These are phyloP conservation scores for Augochlora pura DNA, from an alignment of 1,140 invertebrate genomes.

Conservation along the genomic window DNA sequence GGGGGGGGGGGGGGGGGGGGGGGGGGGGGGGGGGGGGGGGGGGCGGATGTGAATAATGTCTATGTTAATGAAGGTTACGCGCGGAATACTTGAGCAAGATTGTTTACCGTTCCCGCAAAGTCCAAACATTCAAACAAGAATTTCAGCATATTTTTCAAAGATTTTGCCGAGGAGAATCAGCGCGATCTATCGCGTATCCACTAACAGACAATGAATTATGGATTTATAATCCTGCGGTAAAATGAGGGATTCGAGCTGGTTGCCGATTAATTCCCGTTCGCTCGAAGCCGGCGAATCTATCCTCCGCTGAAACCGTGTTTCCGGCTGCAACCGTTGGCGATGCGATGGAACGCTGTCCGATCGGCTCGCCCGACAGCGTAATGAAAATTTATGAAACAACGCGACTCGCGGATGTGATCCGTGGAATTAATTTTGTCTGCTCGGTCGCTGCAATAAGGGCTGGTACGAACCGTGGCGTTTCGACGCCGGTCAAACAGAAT, in stretches of 20 bases:
- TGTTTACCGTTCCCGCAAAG: too few species aligned
- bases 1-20: too few species aligned
- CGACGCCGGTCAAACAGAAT: conserved; percentile 4
- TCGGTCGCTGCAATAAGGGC: background rate
- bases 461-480: background rate
- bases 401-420: background rate
- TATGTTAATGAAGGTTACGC: too few species aligned
- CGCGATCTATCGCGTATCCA: conserved; percentile 5
- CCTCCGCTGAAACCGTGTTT: background rate
- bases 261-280: conserved; percentile 15
- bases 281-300: background rate
- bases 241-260: background rate
- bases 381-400: background rate
- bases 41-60: too few species aligned
- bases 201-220: conserved; percentile 43
- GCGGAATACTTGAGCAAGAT: too few species aligned
- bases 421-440: background rate
- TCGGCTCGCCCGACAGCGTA: background rate
- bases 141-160: too few species aligned
- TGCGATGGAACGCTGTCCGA: background rate
- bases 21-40: too few species aligned
- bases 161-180: background rate
- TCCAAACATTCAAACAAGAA: too few species aligned
- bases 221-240: conserved; percentile 47
- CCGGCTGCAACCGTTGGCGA: background rate